Percentiles rank a stretch among this genome's conserved stretches.
Evolutionary conservation across 1,140 invertebrate species (phyloP).

Genomic region (Zaprionus tsacasi): DNA sequence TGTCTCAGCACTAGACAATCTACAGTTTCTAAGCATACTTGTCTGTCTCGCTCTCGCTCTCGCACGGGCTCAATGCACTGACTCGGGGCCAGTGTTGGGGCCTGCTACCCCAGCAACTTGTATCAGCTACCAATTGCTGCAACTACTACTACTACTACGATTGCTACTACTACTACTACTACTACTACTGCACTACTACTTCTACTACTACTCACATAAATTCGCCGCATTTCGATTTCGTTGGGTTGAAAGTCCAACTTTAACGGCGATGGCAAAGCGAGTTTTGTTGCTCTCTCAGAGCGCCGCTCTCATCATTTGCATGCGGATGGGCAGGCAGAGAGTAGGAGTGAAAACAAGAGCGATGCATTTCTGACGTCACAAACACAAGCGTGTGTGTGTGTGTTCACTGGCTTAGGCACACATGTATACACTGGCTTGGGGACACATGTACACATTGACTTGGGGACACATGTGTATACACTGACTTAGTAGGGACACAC

Average conservation of each 20-base stretch:
- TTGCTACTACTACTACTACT: too few relatives aligned
- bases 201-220: not conserved
- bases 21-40: not conserved
- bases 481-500: too few relatives aligned
- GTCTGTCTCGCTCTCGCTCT: not conserved
- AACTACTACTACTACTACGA: not conserved
- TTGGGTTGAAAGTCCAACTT: conserved; percentile 4
- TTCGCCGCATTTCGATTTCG: conserved; percentile 6
- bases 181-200: not conserved
- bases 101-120: not conserved
- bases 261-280: not conserved
- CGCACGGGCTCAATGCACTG: conserved; percentile 27
- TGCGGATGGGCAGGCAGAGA: not conserved
- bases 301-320: not conserved
- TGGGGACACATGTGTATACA: not conserved
- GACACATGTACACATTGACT: not conserved
- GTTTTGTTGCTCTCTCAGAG: not conserved
- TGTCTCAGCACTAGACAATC: conserved; percentile 2
- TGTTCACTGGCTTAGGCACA: not conserved
- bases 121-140: not conserved
- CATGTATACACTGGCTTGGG: not conserved
- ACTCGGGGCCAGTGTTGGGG: conserved; percentile 13
- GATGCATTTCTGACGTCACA: not conserved
- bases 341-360: not conserved
- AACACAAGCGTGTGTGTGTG: not conserved